Base-by-base conservation (phyloP, 2,888 invertebrate species). In the Mylabris sibirica region DNA sequence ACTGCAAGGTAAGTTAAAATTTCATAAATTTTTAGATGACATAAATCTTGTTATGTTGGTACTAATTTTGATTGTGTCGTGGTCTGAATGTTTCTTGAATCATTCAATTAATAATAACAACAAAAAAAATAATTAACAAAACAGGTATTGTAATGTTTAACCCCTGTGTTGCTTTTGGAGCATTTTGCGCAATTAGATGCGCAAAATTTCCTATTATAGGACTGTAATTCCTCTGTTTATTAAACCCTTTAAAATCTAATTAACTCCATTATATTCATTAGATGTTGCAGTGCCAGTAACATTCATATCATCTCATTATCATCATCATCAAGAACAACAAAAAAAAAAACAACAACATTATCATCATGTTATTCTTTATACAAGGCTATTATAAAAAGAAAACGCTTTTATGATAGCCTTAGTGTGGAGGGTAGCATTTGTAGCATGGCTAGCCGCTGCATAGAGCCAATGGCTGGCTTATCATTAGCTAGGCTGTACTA, bases 1-100 rank as follows among this genome's bases (percentile, higher is more conserved):
- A 90, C 86, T 92, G 92, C 87, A 90, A 91, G 90, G 92, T 91
- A 88, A 88, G 88, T 83, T 71, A 65, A 65, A 0, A 30, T 30
- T 64, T 14, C 5, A n/a, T 17, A 17, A 2, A 6, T 44, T 44
- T 6, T 12, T 24, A 26, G 59, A 8, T 53, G 6, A 30, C 9
- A 59, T 38, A 5, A 64, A 12, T 65, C 9, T 20, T 49, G 14
- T 59, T 38, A 57, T 71, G 35, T 62, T 66, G 53, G 24, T 38
- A 66, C 68, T 66, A 63, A 72, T 72, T 57, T 57, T 57, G 71
- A 68, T 66, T 71, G 72, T 71, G 67, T 75, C 69, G 71, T 75
- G 77, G 79, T 80, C 76, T 79, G 79, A 78, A 77, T 80, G 80
- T 76, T 75, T 76, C 76, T 6, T n/a, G 24, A 57, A 26, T 57